Percentiles rank a stretch among this genome's conserved stretches.
phyloP scores from a whole-genome alignment of 2,797 vertebrate species.

The Pangasius mekongensis region DNA sequence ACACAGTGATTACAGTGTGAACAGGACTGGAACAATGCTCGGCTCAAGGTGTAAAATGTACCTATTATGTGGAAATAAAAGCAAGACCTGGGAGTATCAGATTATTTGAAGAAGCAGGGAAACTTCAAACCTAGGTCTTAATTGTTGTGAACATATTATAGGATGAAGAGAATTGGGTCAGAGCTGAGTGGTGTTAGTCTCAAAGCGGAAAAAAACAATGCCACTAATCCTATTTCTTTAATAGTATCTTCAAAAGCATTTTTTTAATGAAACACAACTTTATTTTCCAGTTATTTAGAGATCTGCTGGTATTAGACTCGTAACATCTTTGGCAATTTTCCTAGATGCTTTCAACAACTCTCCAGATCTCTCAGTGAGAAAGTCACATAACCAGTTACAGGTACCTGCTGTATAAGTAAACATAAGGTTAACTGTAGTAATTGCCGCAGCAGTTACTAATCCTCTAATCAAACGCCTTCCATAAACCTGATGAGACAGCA shows the following conservation, averaged over 20 bases:
- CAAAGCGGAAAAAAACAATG: not conserved
- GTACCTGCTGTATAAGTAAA: not conserved
- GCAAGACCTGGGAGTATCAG: slow-evolving; percentile 10
- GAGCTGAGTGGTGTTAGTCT: not conserved
- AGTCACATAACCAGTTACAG: slow-evolving; percentile 8
- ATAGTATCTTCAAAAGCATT: not conserved
- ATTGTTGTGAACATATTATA: not conserved
- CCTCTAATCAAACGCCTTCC: not conserved
- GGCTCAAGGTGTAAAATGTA: not conserved
- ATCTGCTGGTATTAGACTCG: not conserved
- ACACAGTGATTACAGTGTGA: slow-evolving; percentile 23
- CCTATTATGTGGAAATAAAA: slow-evolving; percentile 27
- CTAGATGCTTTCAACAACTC: slow-evolving; percentile 8
- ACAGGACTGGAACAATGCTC: slow-evolving; percentile 33
- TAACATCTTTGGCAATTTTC: not conserved
- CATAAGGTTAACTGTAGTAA: not conserved
- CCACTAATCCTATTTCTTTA: not conserved
- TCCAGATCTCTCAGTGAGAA: not conserved
- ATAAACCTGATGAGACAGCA: not conserved
- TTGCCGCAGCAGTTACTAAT: not conserved
- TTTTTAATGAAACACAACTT: not conserved
- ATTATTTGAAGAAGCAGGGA: not conserved
- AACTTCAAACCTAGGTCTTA: not conserved
- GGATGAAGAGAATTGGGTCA: not conserved
- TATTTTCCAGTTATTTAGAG: not conserved